Evolutionary conservation across 2,113 vertebrate species (phyloP), one percentile per base, ranked within the genome.

Genomic region (Spea multiplicata): DNA sequence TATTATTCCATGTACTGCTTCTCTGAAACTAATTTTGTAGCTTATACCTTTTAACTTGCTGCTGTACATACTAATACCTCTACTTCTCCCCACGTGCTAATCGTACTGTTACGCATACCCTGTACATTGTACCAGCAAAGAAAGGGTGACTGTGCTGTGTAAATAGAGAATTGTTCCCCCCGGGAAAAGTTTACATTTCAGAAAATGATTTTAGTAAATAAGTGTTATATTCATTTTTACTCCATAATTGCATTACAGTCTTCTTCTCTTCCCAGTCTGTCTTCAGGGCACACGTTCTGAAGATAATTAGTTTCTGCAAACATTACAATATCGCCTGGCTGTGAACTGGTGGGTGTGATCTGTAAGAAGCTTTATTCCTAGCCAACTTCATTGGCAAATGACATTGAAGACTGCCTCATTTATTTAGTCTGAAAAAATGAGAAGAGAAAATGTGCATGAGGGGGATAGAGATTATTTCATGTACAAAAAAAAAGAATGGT

Each of bases 241-340:
- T 8, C 66, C 61, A 69, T 80, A 81, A 81, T 76, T 81, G 73
- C 55, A 77, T 82, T 70, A 79, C 65, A 80, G 49, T 64, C 17
- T 73, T 76, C 14, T 16, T 59, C 14, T 74, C 81, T 72, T 82
- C 80, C 50, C 66, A 64, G 75, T 5, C 64, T 78, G 82, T 78
- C 81, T 76, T 73, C 74, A 72, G 78, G 73, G 75, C 53, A 81
- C 45, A 59, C 44, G 73, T 76, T 50, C 65, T 76, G 62, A 50
- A 71, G 70, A 84, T 79, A 81, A 73, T 83, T 75, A 81, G 72
- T 74, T 78, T 81, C 72, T 73, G 69, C 68, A 78, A 84, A 69
- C 44, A 80, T 82, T 80, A 70, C 65, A 75, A 70, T 62, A 71
- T 74, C 61, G 69, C 71, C 52, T 72, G 73, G 71, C 77, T 79